phyloP scores from a whole-genome alignment of 2,113 vertebrate species.

The Ellobius talpinus region DNA sequence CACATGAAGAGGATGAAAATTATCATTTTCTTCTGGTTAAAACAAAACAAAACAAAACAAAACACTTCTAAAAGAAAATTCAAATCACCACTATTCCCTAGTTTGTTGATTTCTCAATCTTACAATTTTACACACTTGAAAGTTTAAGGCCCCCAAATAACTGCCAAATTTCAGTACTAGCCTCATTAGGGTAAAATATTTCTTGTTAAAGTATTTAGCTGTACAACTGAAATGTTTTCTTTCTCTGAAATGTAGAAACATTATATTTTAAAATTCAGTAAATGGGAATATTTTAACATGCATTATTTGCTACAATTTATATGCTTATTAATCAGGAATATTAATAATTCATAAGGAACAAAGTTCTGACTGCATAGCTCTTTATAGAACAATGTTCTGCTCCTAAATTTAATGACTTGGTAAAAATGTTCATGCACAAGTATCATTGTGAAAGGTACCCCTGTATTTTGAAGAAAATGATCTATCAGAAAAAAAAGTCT shows the following conservation, averaged over 20 bases:
- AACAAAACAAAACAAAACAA: not conserved
- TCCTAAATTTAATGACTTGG: not conserved
- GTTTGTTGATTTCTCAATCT: not conserved
- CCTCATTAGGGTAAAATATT: not conserved
- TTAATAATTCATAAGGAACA: not conserved
- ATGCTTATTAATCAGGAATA: not conserved
- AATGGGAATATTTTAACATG: not conserved
- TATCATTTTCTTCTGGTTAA: not conserved
- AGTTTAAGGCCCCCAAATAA: not conserved
- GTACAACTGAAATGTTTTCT: not conserved
- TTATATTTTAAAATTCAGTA: constrained; percentile 15
- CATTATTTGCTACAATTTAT: not conserved
- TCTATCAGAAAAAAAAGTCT: not conserved
- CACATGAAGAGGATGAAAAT: not conserved
- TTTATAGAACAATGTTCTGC: not conserved
- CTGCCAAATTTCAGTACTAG: not conserved
- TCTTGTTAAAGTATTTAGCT: not conserved
- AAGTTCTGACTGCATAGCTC: not conserved
- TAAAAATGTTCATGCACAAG: not conserved
- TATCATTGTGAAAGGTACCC: not conserved
- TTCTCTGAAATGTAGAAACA: not conserved
- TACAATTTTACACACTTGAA: not conserved
- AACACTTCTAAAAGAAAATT: not conserved
- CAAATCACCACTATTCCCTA: not conserved
- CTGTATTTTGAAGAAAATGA: not conserved